phyloP scores from a whole-genome alignment of 1,140 invertebrate genomes.

The Harlomillsia oculata region DNA sequence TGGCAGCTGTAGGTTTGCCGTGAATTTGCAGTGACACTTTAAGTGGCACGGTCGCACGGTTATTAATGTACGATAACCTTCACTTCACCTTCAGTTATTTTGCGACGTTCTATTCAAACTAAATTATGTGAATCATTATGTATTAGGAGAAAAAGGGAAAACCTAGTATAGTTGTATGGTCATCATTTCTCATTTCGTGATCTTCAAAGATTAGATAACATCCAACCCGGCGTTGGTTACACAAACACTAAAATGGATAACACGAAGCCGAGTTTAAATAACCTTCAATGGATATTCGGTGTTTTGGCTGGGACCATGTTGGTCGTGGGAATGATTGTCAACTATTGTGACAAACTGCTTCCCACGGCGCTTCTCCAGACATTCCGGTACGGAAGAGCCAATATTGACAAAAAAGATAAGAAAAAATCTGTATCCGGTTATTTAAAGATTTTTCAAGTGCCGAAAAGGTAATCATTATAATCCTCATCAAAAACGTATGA shows the following conservation, averaged over 20 bases:
- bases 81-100: no score
- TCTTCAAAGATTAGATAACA: no score
- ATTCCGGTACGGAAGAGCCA: conserved; percentile 24
- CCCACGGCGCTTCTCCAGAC: neutral
- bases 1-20: no score
- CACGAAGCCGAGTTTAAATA: conserved; percentile 2
- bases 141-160: no score
- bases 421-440: neutral
- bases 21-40: no score
- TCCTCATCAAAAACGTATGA: neutral
- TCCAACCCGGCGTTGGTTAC: no score
- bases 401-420: conserved; percentile 2
- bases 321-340: conserved; percentile 1
- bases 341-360: conserved; percentile 11
- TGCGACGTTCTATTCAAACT: no score
- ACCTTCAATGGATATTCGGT: conserved; percentile 11
- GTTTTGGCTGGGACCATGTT: conserved; percentile 1
- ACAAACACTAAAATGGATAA: neutral
- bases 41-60: no score
- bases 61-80: no score
- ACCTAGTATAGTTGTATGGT: no score
- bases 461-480: conserved; percentile 19
- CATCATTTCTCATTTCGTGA: no score
- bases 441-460: conserved; percentile 17
- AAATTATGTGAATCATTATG: no score